Conservation (phyloP, 2,113 vertebrate genomes). For the Aphelocoma coerulescens region DNA sequence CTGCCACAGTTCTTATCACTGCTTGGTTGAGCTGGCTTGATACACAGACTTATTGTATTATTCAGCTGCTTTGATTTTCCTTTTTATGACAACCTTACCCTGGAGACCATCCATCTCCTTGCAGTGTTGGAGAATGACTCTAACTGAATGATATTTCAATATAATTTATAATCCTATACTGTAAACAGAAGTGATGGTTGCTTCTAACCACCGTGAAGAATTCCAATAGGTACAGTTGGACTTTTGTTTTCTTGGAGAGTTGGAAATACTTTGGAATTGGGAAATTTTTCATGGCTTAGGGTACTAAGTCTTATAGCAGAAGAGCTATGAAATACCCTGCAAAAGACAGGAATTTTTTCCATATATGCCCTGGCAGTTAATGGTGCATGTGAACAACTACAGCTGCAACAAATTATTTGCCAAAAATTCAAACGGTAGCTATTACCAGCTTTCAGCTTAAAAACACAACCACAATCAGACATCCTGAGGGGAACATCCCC, state of each 20-base stretch:
- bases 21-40: slow-evolving; percentile 73
- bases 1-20: slow-evolving; percentile 73
- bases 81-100: slow-evolving; percentile 81
- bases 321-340: not conserved
- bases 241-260: not conserved
- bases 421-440: slow-evolving; percentile 7
- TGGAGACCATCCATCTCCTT: slow-evolving; percentile 80
- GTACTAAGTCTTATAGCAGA: not conserved
- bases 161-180: slow-evolving; percentile 65
- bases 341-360: not conserved
- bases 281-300: not conserved
- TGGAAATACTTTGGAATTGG: not conserved
- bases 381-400: slow-evolving; percentile 12
- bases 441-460: slow-evolving; percentile 13
- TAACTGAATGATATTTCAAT: slow-evolving; percentile 72
- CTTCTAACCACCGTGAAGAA: slow-evolving; percentile 48
- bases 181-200: slow-evolving; percentile 64
- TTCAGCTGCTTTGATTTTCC: slow-evolving; percentile 77
- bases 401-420: slow-evolving; percentile 51
- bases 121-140: slow-evolving; percentile 61
- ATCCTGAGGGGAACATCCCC: not conserved
- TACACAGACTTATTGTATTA: slow-evolving; percentile 78
- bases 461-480: not conserved
- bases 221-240: slow-evolving; percentile 29
- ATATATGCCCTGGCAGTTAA: slow-evolving; percentile 7